Base-by-base conservation (phyloP, 35 echinoderm and acorn worm species). In the Heliocidaris erythrogramma region DNA sequence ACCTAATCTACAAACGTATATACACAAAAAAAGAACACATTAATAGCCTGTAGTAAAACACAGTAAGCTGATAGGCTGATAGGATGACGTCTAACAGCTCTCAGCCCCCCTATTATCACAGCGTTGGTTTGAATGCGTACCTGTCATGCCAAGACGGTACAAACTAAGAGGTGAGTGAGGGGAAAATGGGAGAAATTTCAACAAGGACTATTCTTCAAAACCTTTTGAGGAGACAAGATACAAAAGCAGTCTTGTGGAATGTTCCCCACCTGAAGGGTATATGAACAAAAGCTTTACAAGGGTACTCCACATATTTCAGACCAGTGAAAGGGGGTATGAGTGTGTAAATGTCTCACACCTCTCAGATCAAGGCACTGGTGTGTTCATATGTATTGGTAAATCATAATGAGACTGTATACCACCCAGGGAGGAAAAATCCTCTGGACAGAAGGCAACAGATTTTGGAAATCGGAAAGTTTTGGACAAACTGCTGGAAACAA, bases 211-310 rank as follows among this genome's bases (percentile, higher is more conserved):
- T 27, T 78, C n/a, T 78, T 78, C 18, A 24, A n/a, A 27, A 78
- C 65, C 65, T 78, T 78, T 78, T n/a, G 65, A 78, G 65, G 65
- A 78, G 65, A 78, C 65, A 78, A 78, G 87, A 89, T 89, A 89
- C 87, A 89, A 89, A 89, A 89, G 87, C 6, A 89, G 87, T 8
- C 87, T 1, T 48, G 47, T 89, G 87, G 87, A 89, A 89, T 89
- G 87, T 31, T 32, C 31, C 12, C 31, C 87, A 89, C 87, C 87
- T 89, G 87, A 48, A 89, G 87, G 87, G 87, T 47, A 48, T 32
- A 48, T 14, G 47, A 89, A 89, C 87, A 89, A 89, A 47, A 48
- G 87, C 87, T 48, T 48, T 32, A 48, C 31, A 89, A 47, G 87
- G 24, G 87, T 89, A 89, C 87, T 89, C 87, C 87, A 89, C 87